Evolutionary conservation across 2,888 invertebrate genomes (phyloP).

Genomic region (Aquatica leii): DNA sequence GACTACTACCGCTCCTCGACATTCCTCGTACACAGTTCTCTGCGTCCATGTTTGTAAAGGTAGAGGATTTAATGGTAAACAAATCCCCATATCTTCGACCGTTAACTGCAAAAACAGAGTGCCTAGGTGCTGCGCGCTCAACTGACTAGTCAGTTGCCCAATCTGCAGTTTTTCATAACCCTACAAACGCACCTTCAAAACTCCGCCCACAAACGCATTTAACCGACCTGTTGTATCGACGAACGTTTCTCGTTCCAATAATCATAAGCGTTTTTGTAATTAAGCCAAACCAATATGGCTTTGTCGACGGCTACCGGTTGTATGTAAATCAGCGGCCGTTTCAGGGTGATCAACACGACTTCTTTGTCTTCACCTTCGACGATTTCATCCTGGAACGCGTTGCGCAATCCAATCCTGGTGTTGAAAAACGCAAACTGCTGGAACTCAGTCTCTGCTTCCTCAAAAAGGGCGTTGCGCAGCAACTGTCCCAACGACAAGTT

Average conservation of each 20-base stretch:
- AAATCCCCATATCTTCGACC: slow-evolving; percentile 96
- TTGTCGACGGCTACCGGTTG: slow-evolving; percentile 98
- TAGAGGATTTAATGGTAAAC: slow-evolving; percentile 87
- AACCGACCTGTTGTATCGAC: slow-evolving; percentile 76
- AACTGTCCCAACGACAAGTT: slow-evolving; percentile 96
- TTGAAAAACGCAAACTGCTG: slow-evolving; percentile 98
- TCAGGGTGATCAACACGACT: slow-evolving; percentile 88
- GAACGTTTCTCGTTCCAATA: slow-evolving; percentile 98
- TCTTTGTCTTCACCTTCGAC: slow-evolving; percentile 84
- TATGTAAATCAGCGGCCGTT: slow-evolving; percentile 93
- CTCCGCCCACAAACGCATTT: not conserved
- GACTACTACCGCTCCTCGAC: slow-evolving; percentile 91
- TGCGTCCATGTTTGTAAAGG: slow-evolving; percentile 75
- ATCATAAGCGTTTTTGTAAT: slow-evolving; percentile 99
- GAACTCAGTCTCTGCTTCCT: slow-evolving; percentile 97
- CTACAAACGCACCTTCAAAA: slow-evolving; percentile 42
- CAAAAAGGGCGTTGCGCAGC: slow-evolving; percentile 91
- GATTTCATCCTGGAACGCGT: slow-evolving; percentile 83
- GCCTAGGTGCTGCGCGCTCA: slow-evolving; percentile 81
- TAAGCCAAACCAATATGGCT: slow-evolving; percentile 97
- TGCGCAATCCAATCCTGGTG: slow-evolving; percentile 79
- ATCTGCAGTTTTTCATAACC: slow-evolving; percentile 78
- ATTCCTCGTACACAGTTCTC: slow-evolving; percentile 77
- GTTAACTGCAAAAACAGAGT: slow-evolving; percentile 93
- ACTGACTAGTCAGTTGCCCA: slow-evolving; percentile 80